Evolutionary conservation across 2,797 vertebrate genomes (phyloP), one percentile per base, ranked within the genome.

Genomic region (Sebastes itinus): DNA sequence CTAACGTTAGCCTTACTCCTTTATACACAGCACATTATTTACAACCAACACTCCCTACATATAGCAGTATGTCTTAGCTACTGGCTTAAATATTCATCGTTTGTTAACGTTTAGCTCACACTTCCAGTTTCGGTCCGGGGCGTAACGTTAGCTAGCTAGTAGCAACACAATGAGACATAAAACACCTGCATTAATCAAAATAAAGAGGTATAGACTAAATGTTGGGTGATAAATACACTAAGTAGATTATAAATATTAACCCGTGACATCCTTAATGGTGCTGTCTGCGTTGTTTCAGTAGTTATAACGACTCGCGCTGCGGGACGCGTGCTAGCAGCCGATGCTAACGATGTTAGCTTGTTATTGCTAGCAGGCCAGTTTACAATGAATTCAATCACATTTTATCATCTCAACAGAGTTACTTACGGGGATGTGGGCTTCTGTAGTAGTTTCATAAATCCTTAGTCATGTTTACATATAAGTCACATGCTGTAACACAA

Each of bases 401-500:
- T 85, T 72, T 78, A 78, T 77, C 33, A 77, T 18, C 46, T 70
- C 33, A 56, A 16, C 14, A 1, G 10, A 22, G 30, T 69, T 90
- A 96, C 96, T 95, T 94, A 96, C 95, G 64, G 78, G 79, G 65
- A 84, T 88, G 56, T 42, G 61, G 71, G 69, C 84, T 70, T 90
- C 88, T 60, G 79, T 65, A 2, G 73, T 27, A 7, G 78, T 84
- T 90, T 88, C 81, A 89, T 92, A 72, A 91, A 88, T 83, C 76
- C 78, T 85, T 91, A 82, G 83, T 86, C 92, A 91, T 91, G 58
- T 89, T 92, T 92, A 85, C 79, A 85, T 2, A 25, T 35, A 56
- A 73, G 22, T 56, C 20, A 74, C 70, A 81, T 82, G 66, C 67
- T 80, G 81, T 63, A 88, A 89, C 84, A 81, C 84, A 80, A 84